Evolutionary conservation across 2,797 vertebrate species (phyloP), one percentile per base, ranked within the genome.

Genomic region (Astyanax mexicanus): DNA sequence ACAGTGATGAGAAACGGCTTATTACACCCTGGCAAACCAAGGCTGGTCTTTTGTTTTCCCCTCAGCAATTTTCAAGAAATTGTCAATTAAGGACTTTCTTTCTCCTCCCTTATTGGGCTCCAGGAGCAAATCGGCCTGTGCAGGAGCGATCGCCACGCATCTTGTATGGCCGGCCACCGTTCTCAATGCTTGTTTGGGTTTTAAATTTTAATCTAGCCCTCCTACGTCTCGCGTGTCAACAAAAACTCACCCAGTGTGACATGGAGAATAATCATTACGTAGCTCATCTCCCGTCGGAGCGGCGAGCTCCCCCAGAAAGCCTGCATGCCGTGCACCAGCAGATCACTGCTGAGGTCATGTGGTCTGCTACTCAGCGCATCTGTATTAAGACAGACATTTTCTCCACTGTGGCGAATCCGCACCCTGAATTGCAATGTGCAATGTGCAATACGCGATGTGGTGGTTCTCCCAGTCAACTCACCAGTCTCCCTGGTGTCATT

Each of bases 31-130:
- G 93, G 92, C 92, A 93, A 95, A 92, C 92, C 90, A 88, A 90
- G 90, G 81, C 80, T 78, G 78, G 68, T 82, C 81, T 85, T 86
- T 89, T 87, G 84, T 86, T 94, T 95, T 94, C 93, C 84, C 84
- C 81, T 94, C 93, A 95, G 94, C 94, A 94, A 95, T 96, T 96
- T 88, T 95, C 93, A 88, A 95, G 94, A 95, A 95, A 95, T 95
- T 96, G 94, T 94, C 94, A 96, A 95, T 96, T 96, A 96, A 95
- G 92, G 93, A 93, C 91, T 94, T 95, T 93, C 94, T 94, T 94
- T 95, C 75, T 72, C 47, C 66, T 80, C 79, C 80, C 69, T 65
- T 79, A 81, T 79, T 78, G 93, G 92, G 89, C 94, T 93, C 93
- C 92, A 91, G 92, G 95, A 94, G 92, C 90, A 92, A 90, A 91